A percentile compares a stretch with the other conserved stretches of the same genome.
Conservation (phyloP, 2,888 invertebrate species). For the Prenolepis imparis region DNA sequence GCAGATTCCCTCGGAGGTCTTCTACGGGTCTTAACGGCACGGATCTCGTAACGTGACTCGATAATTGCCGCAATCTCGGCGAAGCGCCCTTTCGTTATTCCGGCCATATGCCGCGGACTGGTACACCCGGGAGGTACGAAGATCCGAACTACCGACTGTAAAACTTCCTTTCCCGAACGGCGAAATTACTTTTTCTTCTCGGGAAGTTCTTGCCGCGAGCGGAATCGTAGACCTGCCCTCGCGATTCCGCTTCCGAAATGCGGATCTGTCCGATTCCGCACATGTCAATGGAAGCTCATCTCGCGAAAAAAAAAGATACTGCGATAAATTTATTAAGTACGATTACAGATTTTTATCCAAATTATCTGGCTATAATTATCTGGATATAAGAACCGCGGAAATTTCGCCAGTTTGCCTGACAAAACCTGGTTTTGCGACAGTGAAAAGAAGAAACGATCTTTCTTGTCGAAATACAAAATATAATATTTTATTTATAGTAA, state of each 20-base stretch:
- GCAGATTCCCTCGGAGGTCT: conserved; percentile 13
- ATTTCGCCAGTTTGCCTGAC: not conserved
- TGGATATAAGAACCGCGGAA: not conserved
- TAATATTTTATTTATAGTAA: conserved; percentile 37
- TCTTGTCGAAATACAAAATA: conserved; percentile 27
- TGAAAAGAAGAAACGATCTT: not conserved
- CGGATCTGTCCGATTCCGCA: conserved; percentile 20
- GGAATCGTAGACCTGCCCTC: conserved; percentile 27
- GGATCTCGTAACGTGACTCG: conserved; percentile 77
- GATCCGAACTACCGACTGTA: conserved; percentile 77
- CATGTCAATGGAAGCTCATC: conserved; percentile 23
- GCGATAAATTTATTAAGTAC: not conserved
- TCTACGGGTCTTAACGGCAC: conserved; percentile 42
- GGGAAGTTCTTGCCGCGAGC: conserved; percentile 39
- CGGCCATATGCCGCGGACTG: conserved; percentile 76
- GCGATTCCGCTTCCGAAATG: conserved; percentile 7
- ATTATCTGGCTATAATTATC: not conserved
- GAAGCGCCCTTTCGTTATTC: conserved; percentile 78
- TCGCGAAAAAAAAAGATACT: conserved; percentile 12
- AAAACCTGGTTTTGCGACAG: not conserved
- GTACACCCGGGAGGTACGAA: conserved; percentile 75
- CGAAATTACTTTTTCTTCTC: conserved; percentile 54
- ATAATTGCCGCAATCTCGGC: conserved; percentile 81
- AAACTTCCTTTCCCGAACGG: conserved; percentile 76
- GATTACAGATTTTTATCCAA: conserved; percentile 10